phyloP scores from a whole-genome alignment of 2,888 invertebrate species.

The Craniophora ligustri region DNA sequence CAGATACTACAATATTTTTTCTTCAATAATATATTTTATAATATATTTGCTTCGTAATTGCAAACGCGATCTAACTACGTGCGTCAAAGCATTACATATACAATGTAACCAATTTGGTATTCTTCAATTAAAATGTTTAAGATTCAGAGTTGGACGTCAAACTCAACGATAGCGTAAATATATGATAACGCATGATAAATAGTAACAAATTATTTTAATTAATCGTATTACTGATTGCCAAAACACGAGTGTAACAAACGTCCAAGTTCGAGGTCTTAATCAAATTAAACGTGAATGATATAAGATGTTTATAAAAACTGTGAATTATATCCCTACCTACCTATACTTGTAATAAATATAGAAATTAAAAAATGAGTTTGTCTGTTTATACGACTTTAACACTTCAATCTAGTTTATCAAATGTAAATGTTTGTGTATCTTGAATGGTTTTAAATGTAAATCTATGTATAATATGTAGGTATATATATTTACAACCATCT shows the following conservation, averaged over 20 bases:
- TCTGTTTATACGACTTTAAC: too few relatives aligned
- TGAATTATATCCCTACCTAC: background rate
- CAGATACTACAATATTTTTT: background rate
- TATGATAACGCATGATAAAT: slow-evolving; percentile 39
- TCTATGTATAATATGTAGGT: too few relatives aligned
- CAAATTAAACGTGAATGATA: slow-evolving; percentile 5
- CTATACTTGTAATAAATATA: background rate
- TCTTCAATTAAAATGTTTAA: slow-evolving; percentile 25
- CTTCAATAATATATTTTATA: too few relatives aligned
- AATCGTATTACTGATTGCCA: slow-evolving; percentile 1
- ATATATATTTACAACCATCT: too few relatives aligned
- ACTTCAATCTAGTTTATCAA: too few relatives aligned
- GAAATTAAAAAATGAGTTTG: background rate
- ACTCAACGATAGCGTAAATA: slow-evolving; percentile 35
- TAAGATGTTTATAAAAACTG: background rate
- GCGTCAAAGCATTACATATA: background rate
- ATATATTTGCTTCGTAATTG: too few relatives aligned
- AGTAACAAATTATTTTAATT: slow-evolving; percentile 5
- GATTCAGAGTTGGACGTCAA: slow-evolving; percentile 49
- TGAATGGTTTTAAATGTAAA: too few relatives aligned
- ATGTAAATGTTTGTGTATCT: too few relatives aligned
- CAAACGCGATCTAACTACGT: background rate
- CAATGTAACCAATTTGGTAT: slow-evolving; percentile 37
- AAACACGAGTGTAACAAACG: background rate
- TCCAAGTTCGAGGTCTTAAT: slow-evolving; percentile 13